Conservation (phyloP, 2,113 vertebrate genomes). For the Thalassoma bifasciatum region DNA sequence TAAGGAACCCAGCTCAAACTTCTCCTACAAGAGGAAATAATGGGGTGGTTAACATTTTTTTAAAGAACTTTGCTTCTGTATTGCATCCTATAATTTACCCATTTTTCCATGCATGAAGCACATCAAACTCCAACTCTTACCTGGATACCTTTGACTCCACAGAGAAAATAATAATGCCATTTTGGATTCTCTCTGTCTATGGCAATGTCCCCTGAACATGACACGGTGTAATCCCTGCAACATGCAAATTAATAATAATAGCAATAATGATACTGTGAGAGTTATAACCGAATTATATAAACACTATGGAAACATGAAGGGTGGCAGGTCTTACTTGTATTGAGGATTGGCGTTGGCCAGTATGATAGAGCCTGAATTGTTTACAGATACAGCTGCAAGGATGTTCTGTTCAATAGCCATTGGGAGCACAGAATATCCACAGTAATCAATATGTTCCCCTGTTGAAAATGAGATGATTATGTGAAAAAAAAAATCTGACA, state of each 20-base stretch:
- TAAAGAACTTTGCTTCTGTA: not conserved
- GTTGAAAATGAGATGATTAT: conserved; percentile 1
- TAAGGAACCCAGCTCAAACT: conserved; percentile 84
- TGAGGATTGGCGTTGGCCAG: conserved; percentile 89
- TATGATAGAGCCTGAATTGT: conserved; percentile 82
- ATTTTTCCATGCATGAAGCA: not conserved
- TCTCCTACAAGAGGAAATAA: conserved; percentile 83
- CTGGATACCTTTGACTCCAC: conserved; percentile 97
- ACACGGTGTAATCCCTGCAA: conserved; percentile 89
- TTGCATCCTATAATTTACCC: not conserved
- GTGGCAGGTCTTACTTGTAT: conserved; percentile 86
- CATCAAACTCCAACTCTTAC: conserved; percentile 75
- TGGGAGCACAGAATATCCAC: conserved; percentile 96
- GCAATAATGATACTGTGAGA: not conserved
- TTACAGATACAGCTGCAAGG: conserved; percentile 90
- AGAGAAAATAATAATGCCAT: conserved; percentile 98
- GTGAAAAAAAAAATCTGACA: not conserved
- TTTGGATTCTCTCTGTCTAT: conserved; percentile 91
- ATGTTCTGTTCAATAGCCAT: conserved; percentile 98
- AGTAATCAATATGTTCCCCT: conserved; percentile 99
- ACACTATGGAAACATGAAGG: not conserved
- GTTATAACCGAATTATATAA: not conserved
- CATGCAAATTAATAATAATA: not conserved
- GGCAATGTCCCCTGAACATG: conserved; percentile 82
- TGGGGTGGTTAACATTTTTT: not conserved